A percentile compares a stretch with the other conserved stretches of the same genome.
These are phyloP conservation scores for Antennarius striatus DNA, from an alignment of 2,113 vertebrate genomes.

Conservation along the genomic window DNA sequence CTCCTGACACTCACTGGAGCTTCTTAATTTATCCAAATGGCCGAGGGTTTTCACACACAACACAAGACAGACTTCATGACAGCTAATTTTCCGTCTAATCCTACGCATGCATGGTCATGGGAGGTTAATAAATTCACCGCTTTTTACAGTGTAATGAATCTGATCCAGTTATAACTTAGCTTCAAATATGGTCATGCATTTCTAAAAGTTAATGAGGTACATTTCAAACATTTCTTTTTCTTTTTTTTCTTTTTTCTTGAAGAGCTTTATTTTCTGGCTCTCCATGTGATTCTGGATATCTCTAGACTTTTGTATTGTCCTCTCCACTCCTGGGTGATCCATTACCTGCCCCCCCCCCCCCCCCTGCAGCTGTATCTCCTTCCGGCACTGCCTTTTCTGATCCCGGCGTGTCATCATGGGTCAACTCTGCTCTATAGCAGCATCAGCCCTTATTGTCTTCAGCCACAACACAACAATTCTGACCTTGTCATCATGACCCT, in stretches of 20 bases:
- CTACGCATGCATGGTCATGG: constrained; percentile 38
- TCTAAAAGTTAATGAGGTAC: constrained; percentile 47
- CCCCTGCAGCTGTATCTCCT: constrained; percentile 10
- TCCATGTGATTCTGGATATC: background rate
- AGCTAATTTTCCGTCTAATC: constrained; percentile 53
- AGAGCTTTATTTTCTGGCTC: background rate
- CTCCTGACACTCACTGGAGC: constrained; percentile 55
- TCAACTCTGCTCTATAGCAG: constrained; percentile 48
- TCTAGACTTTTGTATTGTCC: background rate
- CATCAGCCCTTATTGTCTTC: constrained; percentile 49
- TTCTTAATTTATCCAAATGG: constrained; percentile 64
- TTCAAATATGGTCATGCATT: constrained; percentile 43
- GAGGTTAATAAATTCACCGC: constrained; percentile 54
- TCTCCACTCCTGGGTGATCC: constrained; percentile 20
- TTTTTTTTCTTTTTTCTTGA: background rate
- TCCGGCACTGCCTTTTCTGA: constrained; percentile 24
- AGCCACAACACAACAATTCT: constrained; percentile 33
- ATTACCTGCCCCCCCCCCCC: background rate
- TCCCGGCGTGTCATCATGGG: constrained; percentile 38
- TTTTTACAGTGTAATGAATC: constrained; percentile 50
- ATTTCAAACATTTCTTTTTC: constrained; percentile 1
- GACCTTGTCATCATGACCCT: constrained; percentile 64
- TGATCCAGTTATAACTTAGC: constrained; percentile 43
- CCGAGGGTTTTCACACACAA: constrained; percentile 44
- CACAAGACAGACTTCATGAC: constrained; percentile 37